These are phyloP conservation scores for Drosophila sp. DNA, from an alignment of 1,140 invertebrate species.

Conservation along the genomic window DNA sequence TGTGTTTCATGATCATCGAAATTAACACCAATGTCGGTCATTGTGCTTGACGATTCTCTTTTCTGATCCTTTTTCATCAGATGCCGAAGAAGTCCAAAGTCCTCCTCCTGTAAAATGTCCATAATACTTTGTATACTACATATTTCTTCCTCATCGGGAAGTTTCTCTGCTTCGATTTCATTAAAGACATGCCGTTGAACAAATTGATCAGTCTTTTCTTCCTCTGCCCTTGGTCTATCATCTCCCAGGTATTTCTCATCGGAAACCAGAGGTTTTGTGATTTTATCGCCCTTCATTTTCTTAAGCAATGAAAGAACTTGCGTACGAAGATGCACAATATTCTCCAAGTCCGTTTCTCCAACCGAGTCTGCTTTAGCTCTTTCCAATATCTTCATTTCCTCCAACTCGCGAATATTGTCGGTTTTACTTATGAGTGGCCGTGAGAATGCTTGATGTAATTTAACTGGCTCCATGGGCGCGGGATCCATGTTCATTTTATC, in stretches of 20 bases:
- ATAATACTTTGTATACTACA: background rate
- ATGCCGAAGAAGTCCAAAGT: constrained; percentile 4
- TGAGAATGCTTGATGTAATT: constrained; percentile 5
- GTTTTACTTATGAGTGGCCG: background rate
- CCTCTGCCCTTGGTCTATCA: background rate
- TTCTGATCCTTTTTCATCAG: background rate
- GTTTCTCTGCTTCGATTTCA: background rate
- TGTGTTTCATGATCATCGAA: constrained; percentile 13
- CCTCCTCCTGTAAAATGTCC: background rate
- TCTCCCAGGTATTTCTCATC: background rate
- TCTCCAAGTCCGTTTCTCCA: background rate
- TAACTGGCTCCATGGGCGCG: background rate
- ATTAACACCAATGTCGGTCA: constrained; percentile 14
- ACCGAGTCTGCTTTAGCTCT: background rate
- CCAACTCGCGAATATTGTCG: constrained; percentile 36
- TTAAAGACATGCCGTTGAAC: background rate
- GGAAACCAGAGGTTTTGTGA: constrained; percentile 37
- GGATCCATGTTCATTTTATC: constrained; percentile 8
- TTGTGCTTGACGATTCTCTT: background rate
- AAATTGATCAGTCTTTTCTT: background rate
- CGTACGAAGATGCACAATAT: background rate
- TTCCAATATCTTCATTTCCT: background rate
- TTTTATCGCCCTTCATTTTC: constrained; percentile 38
- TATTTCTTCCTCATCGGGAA: background rate
- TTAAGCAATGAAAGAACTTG: constrained; percentile 42